phyloP scores from a whole-genome alignment of 1,140 invertebrate genomes.

The Polyergus mexicanus region DNA sequence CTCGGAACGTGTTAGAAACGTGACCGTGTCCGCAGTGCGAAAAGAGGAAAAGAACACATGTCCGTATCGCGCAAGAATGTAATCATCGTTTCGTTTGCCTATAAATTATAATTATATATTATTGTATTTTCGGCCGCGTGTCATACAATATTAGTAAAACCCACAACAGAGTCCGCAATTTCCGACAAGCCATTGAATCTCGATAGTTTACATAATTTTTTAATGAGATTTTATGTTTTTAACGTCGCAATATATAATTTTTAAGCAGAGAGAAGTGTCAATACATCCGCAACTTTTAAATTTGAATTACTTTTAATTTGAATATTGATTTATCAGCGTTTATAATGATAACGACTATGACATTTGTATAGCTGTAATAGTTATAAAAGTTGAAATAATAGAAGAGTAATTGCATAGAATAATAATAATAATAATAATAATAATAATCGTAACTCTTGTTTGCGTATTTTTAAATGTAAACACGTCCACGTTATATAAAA shows the following conservation, averaged over 20 bases:
- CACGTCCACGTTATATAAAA: not conserved
- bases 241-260: not conserved
- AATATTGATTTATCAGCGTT: not conserved
- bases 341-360: not conserved
- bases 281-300: not conserved
- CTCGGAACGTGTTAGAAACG: constrained; percentile 63
- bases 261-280: not conserved
- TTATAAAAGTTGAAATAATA: constrained; percentile 12
- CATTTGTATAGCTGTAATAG: not conserved
- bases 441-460: constrained; percentile 6
- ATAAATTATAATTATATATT: constrained; percentile 12
- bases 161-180: not conserved
- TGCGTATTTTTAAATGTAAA: not conserved
- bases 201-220: not conserved
- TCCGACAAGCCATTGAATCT: not conserved
- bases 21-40: constrained; percentile 61
- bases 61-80: constrained; percentile 21
- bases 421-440: not conserved
- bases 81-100: constrained; percentile 21
- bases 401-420: not conserved
- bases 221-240: not conserved
- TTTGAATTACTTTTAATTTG: not conserved
- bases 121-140: not conserved
- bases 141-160: constrained; percentile 23
- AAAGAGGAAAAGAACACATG: constrained; percentile 56